Conservation (phyloP, 2,888 invertebrate genomes). For the Fragum fragum region DNA sequence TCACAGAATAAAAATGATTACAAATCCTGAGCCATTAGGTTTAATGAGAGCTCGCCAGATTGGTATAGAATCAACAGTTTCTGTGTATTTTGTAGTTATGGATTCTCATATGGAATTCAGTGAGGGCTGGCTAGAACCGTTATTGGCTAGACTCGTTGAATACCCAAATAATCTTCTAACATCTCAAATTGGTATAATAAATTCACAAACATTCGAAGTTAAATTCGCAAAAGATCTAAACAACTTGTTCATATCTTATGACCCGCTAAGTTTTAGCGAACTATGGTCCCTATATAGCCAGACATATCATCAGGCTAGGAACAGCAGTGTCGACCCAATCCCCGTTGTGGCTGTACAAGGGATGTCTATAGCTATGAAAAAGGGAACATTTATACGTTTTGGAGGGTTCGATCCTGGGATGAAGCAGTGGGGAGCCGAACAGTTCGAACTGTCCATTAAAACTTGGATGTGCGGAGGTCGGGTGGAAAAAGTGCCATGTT, state of each 20-base stretch:
- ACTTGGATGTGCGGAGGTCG: constrained; percentile 70
- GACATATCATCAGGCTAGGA: constrained; percentile 29
- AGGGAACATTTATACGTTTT: constrained; percentile 55
- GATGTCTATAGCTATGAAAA: constrained; percentile 61
- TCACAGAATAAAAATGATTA: constrained; percentile 37
- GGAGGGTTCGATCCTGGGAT: constrained; percentile 70
- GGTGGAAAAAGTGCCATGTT: constrained; percentile 67
- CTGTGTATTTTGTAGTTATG: constrained; percentile 53
- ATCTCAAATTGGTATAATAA: background rate
- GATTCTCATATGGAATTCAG: constrained; percentile 60
- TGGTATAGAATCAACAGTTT: constrained; percentile 48
- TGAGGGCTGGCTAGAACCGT: constrained; percentile 55
- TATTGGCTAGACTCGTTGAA: constrained; percentile 43
- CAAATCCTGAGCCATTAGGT: constrained; percentile 34
- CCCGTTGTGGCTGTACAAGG: constrained; percentile 54
- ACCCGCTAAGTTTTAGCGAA: constrained; percentile 43
- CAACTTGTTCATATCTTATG: constrained; percentile 31
- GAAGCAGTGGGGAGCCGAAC: constrained; percentile 67
- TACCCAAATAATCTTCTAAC: constrained; percentile 17
- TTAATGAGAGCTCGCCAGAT: constrained; percentile 57
- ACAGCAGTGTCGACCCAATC: constrained; percentile 54
- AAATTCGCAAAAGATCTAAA: background rate
- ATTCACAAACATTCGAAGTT: constrained; percentile 7
- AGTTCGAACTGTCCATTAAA: constrained; percentile 64
- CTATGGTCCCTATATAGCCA: constrained; percentile 43